Evolutionary conservation across 2,888 invertebrate species (phyloP), one percentile per base, ranked within the genome.

Genomic region (Caenorhabditis sp.): DNA sequence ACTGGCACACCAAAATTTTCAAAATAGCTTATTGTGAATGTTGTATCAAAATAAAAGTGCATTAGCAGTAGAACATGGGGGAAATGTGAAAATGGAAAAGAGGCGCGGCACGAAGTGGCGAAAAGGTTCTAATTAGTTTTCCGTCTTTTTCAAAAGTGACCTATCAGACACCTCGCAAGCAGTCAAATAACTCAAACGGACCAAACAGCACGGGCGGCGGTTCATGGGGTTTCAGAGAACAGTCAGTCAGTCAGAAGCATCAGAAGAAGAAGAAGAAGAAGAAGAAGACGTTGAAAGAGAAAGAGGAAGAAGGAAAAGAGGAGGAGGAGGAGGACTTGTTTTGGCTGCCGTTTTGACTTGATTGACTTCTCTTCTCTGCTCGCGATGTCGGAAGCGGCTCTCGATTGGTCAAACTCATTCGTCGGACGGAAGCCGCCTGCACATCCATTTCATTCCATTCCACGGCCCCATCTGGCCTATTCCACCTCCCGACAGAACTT

Each of bases 291-390:
- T 17, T 37, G 30, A 30, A 39, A 50, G 9, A 52, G 17, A 17
- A 35, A 26, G 8, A 43, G 41, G 15, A 22, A 37, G 52, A 20
- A 37, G 45, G 43, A 30, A 27, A 30, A 32, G 9, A 61, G 13
- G n/a, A 46, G 41, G 24, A 53, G 37, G 17, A 55, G 32, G 35
- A 55, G 50, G 58, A 17, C 50, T 68, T 70, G 70, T 70, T 70
- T 59, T 70, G 70, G 59, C 27, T 39, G 41, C 6, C 41, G 17
- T 39, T 70, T 70, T 53, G 70, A 59, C 70, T 70, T 70, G 70
- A 70, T 70, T 70, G 70, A 59, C 59, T 59, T 59, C 53, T 70
- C n/a, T n/a, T n/a, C n/a, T 70, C 58, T 70, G 53, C 9, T 5
- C 30, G 6, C 11, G 11, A 26, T 26, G 53, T 59, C 59, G 70